Evolutionary conservation across 2,113 vertebrate species (phyloP).

Genomic region (Dendropsophus ebraccatus): DNA sequence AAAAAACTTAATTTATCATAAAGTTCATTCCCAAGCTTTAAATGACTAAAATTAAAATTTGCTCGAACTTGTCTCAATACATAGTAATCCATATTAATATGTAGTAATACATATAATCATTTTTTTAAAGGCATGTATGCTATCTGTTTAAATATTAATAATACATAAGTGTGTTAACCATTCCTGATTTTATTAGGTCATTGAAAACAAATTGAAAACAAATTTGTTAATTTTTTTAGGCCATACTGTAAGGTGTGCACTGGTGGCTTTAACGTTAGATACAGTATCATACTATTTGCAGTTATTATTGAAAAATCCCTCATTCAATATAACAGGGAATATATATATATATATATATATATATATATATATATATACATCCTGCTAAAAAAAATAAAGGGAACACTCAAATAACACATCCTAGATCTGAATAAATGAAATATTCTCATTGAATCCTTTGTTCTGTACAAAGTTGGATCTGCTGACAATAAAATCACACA

Average conservation of each 20-base stretch:
- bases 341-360: too few species aligned
- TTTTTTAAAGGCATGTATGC: not conserved
- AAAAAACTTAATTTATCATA: not conserved
- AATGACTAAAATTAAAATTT: not conserved
- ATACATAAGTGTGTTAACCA: not conserved
- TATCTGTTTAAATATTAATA: not conserved
- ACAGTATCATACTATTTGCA: not conserved
- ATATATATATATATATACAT: too few species aligned
- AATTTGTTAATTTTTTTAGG: not conserved
- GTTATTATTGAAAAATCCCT: not conserved
- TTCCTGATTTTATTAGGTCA: not conserved
- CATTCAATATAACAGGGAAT: too few species aligned
- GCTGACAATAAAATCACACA: too few species aligned
- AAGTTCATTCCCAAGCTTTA: slow-evolving; percentile 3
- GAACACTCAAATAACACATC: too few species aligned
- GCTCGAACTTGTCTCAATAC: not conserved
- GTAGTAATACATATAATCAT: too few species aligned
- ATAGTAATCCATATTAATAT: not conserved
- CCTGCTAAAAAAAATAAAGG: too few species aligned
- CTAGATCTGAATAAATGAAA: too few species aligned
- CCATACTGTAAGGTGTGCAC: not conserved
- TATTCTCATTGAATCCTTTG: too few species aligned
- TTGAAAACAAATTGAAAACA: not conserved
- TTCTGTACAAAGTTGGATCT: too few species aligned
- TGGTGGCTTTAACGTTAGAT: not conserved